Base-by-base conservation (phyloP, 2,888 invertebrate species). In the Drosophila phalerata region DNA sequence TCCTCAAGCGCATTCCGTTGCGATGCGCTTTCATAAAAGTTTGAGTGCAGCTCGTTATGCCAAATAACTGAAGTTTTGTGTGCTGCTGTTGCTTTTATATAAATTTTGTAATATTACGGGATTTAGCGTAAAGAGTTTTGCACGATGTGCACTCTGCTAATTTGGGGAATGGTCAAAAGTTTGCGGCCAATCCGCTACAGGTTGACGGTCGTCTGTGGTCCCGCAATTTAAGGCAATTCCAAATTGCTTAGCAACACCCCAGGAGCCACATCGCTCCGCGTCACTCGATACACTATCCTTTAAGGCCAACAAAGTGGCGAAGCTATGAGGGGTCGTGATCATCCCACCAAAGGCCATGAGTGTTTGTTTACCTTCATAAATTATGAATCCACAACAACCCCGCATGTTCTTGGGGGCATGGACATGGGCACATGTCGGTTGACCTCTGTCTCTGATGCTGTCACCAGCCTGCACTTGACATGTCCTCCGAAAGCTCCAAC, bases 301-400 rank as follows among this genome's bases (percentile, higher is more conserved):
- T 87, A 84, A 82, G 74, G 67, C 68, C 43, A 34, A 37, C 37
- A 47, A 67, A 61, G 19, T 68, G 48, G 45, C 11, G 25, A 5
- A 37, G 11, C 11, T 28, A 15, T 28, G 43, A 30, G 64, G 57
- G 53, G 53, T 32, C 52, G 37, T 37, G 15, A 40, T 22, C 47
- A 60, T 17, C 32, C 42, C 45, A 22, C n/a, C 55, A n/a, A 51
- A 58, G 75, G 69, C 67, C 74, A 79, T 64, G 72, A 88, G 81
- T 86, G 85, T 86, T 86, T 85, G 88, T 81, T 85, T 85, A 85
- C 85, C 85, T 86, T 77, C 88, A 88, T 85, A 88, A 88, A 88
- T 85, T 86, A 88, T 88, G 85, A 88, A 86, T 88, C 69, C 52
- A 38, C 68, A 62, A 67, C 55, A 56, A 17, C 49, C 15, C 49